phyloP scores from a whole-genome alignment of 1,140 invertebrate genomes.

The Homalodisca vitripennis region DNA sequence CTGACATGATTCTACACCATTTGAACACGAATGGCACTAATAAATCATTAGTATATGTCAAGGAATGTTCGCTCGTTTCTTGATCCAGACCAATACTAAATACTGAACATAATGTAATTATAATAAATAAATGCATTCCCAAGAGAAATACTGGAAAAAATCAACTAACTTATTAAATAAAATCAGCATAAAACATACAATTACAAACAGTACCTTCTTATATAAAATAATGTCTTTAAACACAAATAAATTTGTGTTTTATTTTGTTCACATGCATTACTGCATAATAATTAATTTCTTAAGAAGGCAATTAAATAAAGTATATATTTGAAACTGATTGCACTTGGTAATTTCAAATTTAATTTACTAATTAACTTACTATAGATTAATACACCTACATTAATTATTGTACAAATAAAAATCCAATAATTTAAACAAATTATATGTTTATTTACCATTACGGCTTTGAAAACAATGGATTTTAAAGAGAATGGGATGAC shows the following conservation, averaged over 20 bases:
- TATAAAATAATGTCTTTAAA: neutral
- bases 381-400: too few relatives aligned
- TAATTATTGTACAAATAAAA: too few relatives aligned
- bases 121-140: neutral
- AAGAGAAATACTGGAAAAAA: neutral
- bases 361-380: too few relatives aligned
- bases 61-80: neutral
- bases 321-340: too few relatives aligned
- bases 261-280: neutral
- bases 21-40: conserved; percentile 14
- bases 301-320: neutral
- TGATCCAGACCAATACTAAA: neutral
- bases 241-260: neutral
- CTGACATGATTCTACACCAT: neutral
- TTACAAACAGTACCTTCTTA: neutral
- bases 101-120: neutral
- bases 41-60: neutral
- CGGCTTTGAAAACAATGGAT: neutral
- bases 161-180: neutral
- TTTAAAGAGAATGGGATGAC: neutral
- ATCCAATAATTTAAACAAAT: neutral
- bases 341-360: too few relatives aligned
- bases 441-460: neutral
- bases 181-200: neutral
- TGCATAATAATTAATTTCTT: neutral